Base-by-base conservation (phyloP, 37 sponge, comb jelly and placozoan species). In the Dysidea cf. avara region DNA sequence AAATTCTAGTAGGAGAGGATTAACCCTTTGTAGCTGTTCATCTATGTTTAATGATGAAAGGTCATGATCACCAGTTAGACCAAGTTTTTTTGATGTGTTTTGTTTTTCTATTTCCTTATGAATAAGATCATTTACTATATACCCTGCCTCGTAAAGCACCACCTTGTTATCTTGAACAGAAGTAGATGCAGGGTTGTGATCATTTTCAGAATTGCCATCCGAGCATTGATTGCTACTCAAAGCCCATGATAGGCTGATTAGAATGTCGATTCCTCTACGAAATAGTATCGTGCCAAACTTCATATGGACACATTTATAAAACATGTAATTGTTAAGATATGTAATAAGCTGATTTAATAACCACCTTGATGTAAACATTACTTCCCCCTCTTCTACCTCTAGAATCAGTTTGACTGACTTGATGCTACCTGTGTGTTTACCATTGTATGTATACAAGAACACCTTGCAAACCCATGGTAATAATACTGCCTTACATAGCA, bases 331-430 rank as follows among this genome's bases (percentile, higher is more conserved):
- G 1, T 72, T 14, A 0, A 72, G 43, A 22, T 72, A 37, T 2
- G 55, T 18, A 26, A 72, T 72, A 1, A 72, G 73, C 39, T 72
- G 73, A 22, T 72, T 53, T 2, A 72, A 56, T 38, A 72, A 25
- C 73, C 73, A 72, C 26, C 29, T 54, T 3, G 73, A 55, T 37
- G 73, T 24, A 22, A 31, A 69, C 6, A 24, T 51, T 37, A 69
- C 24, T 4, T n/a, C 36, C 1, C 73, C 7, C 12, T 72, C 73
- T 4, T 37, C 43, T 1, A 55, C 58, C 1, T 72, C 59, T 22
- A 72, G 59, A 24, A 37, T 7, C 2, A 66, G 4, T n/a, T 36
- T 24, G 18, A 14, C 17, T 31, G 68, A 66, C 33, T 29, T 25
- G 59, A 30, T 56, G 11, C 30, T 32, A 13, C n/a, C 64, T 30